phyloP scores from a whole-genome alignment of 2,113 vertebrate species.

The Rhagologus leucostigma region DNA sequence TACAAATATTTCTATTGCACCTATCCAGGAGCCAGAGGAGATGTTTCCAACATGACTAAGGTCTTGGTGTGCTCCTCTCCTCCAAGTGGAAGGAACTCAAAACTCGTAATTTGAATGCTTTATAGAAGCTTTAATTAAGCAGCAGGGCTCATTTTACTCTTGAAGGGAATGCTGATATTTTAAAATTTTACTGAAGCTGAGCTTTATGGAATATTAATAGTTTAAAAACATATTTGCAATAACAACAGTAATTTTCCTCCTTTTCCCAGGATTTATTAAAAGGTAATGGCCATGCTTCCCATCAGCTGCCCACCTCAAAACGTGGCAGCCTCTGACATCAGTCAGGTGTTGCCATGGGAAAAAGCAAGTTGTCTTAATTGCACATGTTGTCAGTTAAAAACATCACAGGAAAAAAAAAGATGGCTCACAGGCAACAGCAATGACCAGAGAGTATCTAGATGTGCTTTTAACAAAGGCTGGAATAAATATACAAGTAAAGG shows the following conservation, averaged over 20 bases:
- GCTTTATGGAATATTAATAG: background rate
- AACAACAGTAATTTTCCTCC: background rate
- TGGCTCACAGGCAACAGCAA: background rate
- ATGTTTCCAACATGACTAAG: background rate
- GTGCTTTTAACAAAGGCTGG: background rate
- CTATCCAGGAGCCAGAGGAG: background rate
- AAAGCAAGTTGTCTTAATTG: slow-evolving; percentile 5
- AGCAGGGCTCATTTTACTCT: background rate
- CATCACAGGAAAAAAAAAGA: background rate
- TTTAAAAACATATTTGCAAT: background rate
- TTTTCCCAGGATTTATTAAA: background rate
- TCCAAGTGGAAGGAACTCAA: background rate
- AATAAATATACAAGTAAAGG: background rate
- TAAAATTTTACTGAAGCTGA: background rate
- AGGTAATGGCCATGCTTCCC: background rate
- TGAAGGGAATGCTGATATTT: background rate
- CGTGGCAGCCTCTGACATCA: background rate
- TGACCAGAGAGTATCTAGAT: background rate
- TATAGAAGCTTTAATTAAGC: background rate
- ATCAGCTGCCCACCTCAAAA: background rate
- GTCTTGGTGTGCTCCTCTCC: background rate
- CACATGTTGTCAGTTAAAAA: background rate
- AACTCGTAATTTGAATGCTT: background rate
- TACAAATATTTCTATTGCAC: background rate
- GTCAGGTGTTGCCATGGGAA: background rate